A percentile compares a stretch with the other conserved stretches of the same genome.
Conservation (phyloP, 2,888 invertebrate genomes). For the Dryococelus australis region DNA sequence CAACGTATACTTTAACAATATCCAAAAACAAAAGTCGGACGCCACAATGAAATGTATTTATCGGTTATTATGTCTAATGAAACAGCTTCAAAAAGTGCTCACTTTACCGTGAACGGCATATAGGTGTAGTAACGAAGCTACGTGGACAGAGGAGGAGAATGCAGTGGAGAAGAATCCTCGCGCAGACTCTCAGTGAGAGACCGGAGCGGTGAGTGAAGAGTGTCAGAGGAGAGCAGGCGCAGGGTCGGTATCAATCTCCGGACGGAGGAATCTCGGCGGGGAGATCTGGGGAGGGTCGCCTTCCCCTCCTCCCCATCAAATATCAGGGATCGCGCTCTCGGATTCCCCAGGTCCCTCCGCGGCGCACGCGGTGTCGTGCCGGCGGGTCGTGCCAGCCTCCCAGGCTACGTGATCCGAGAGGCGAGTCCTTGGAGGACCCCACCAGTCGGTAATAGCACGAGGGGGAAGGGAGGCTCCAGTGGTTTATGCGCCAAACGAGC, state of each 20-base stretch:
- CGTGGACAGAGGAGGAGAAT: too few species aligned
- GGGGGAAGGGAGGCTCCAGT: not conserved
- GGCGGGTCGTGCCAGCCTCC: not conserved
- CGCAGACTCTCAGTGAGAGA: too few species aligned
- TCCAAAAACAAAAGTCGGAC: too few species aligned
- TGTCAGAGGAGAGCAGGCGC: not conserved
- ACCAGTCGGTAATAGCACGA: not conserved
- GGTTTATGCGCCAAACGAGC: constrained; percentile 11
- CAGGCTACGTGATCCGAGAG: not conserved
- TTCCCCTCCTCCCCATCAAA: too few species aligned
- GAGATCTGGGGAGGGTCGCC: not conserved
- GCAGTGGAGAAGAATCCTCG: too few species aligned
- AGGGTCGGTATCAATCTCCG: not conserved
- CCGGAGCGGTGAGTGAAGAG: not conserved
- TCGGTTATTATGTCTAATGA: too few species aligned
- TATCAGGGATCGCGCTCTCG: too few species aligned
- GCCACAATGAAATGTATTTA: too few species aligned
- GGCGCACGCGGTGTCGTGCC: not conserved
- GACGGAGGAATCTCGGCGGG: not conserved
- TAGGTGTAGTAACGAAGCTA: too few species aligned
- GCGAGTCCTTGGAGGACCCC: not conserved
- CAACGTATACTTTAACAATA: too few species aligned
- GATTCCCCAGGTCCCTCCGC: not conserved
- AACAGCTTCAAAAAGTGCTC: too few species aligned
- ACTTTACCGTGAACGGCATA: too few species aligned